These are phyloP conservation scores for Acipenser oxyrinchus DNA, from an alignment of 2,797 vertebrate species.

Conservation along the genomic window DNA sequence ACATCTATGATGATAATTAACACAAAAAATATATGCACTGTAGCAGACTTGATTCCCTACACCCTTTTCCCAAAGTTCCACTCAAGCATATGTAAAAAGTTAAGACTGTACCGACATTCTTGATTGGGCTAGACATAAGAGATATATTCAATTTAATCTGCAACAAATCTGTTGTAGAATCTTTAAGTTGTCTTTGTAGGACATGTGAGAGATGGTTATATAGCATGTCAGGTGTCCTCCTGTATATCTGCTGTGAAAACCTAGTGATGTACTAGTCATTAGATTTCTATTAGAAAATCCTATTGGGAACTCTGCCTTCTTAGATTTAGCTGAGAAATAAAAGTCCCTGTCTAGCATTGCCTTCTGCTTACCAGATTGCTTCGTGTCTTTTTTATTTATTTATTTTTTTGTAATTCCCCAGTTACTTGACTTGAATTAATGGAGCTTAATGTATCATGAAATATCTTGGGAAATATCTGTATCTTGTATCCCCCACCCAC, in stretches of 20 bases:
- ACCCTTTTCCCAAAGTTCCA: too few species aligned
- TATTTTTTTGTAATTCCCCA: conserved; percentile 20
- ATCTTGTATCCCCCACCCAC: conserved; percentile 18
- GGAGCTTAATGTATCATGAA: conserved; percentile 33
- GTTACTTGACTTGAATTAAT: conserved; percentile 31
- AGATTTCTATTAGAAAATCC: conserved; percentile 33
- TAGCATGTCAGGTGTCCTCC: conserved; percentile 18
- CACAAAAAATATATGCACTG: too few species aligned
- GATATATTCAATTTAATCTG: conserved; percentile 21
- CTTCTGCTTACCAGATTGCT: conserved; percentile 15
- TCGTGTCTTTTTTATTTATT: conserved; percentile 26
- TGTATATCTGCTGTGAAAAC: conserved; percentile 4
- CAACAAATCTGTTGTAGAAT: conserved; percentile 7
- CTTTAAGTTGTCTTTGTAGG: conserved; percentile 21
- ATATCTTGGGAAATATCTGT: conserved; percentile 18
- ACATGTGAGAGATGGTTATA: conserved; percentile 15
- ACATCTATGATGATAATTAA: too few species aligned
- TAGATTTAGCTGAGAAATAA: conserved; percentile 19
- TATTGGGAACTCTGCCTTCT: conserved; percentile 21
- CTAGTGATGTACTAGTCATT: conserved; percentile 22
- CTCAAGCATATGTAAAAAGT: too few species aligned
- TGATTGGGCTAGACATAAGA: too few species aligned
- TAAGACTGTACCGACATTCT: too few species aligned
- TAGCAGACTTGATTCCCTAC: too few species aligned
- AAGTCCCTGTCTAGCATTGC: conserved; percentile 16